Base-by-base conservation (phyloP, 2,797 vertebrate species). In the Neostethus bicornis region DNA sequence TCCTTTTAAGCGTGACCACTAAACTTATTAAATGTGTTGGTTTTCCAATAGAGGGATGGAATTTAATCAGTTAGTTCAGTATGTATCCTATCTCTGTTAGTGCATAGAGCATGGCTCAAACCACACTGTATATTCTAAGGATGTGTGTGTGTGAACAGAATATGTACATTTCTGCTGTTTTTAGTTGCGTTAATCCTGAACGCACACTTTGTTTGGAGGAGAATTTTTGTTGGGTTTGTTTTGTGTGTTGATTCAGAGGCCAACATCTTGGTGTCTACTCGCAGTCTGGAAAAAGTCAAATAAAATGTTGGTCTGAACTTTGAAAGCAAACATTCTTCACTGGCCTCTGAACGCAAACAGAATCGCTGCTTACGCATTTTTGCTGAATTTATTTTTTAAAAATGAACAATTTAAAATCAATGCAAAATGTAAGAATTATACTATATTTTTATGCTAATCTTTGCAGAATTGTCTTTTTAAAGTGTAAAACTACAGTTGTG, bases 231-330 rank as follows among this genome's bases (percentile, higher is more conserved):
- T 47, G 11, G 47, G 74, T 70, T 80, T 81, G 51, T 48, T 70
- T 66, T 79, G 58, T 49, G 61, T 17, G 29, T 55, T 2, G 2
- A 55, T 14, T 28, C 47, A 34, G 44, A 66, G 43, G 48, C 46
- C 51, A 28, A 51, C 19, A 55, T 68, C 16, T 57, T 51, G 45
- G 38, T 66, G 65, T 62, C 54, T 53, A 56, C 37, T 17, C 11
- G 54, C 64, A 45, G 52, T 72, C 71, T 75, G 52, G 24, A 63
- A 75, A 77, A 9, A 68, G 55, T 72, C 39, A 70, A 74, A 70
- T 55, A 57, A 64, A 79, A 79, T 42, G 61, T 79, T 77, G 24
- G 69, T 64, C 52, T 81, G 77, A 81, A 78, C 81, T 88, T 87
- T 87, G 73, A 78, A 50, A 79, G 73, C 63, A 85, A 88, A 87